Conservation (phyloP, 1,140 invertebrate species). For the Phocides pigmalion region DNA sequence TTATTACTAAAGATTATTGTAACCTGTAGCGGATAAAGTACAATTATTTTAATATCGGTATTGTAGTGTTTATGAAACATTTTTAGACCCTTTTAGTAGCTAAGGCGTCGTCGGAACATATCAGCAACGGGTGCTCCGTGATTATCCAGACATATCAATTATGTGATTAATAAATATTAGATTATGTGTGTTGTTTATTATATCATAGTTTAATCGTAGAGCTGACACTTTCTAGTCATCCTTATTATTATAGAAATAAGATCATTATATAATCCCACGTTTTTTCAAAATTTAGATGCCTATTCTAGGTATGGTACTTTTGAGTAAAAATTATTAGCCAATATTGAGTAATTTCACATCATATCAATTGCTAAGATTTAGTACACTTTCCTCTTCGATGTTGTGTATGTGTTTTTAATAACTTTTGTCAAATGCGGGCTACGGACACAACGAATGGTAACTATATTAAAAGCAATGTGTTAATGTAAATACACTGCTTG, state of each 20-base stretch:
- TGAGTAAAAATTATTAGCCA: background rate
- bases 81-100: constrained; percentile 68
- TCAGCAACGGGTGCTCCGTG: constrained; percentile 54
- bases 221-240: constrained; percentile 29
- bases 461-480: constrained; percentile 16
- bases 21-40: constrained; percentile 71
- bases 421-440: constrained; percentile 80
- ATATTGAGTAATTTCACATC: background rate
- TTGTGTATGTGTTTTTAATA: constrained; percentile 43
- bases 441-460: constrained; percentile 67
- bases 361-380: constrained; percentile 34
- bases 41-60: constrained; percentile 79
- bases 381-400: constrained; percentile 36
- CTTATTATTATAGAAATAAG: background rate
- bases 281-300: background rate
- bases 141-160: constrained; percentile 60
- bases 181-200: constrained; percentile 42
- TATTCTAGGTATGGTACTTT: background rate
- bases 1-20: constrained; percentile 60
- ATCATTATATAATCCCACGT: background rate
- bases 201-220: constrained; percentile 29
- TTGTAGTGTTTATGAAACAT: constrained; percentile 75
- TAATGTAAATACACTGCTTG: constrained; percentile 23
- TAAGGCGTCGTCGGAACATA: constrained; percentile 67
- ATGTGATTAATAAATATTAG: constrained; percentile 73